phyloP scores from a whole-genome alignment of 2,888 invertebrate species.

The Ellobium chinense region DNA sequence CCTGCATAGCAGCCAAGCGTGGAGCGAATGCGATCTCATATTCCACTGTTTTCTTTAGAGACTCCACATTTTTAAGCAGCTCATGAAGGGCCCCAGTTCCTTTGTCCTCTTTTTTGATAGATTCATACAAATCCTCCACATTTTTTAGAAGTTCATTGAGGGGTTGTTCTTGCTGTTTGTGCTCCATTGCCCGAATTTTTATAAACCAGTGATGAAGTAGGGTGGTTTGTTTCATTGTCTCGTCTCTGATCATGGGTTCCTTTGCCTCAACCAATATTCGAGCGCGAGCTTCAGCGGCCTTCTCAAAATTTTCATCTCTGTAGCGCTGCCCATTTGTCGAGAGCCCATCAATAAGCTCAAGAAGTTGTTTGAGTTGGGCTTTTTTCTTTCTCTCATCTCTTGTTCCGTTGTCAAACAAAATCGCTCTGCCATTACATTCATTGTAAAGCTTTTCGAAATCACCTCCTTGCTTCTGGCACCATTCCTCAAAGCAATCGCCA shows the following conservation, averaged over 20 bases:
- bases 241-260: not conserved
- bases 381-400: not conserved
- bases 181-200: not conserved
- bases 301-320: not conserved
- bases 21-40: no score
- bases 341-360: not conserved
- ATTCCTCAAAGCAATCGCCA: not conserved
- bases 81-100: not conserved
- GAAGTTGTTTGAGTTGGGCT: not conserved
- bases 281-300: not conserved
- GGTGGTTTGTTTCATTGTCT: not conserved
- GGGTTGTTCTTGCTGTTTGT: not conserved
- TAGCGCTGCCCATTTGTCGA: not conserved
- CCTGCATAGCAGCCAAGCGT: no score
- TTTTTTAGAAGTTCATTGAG: not conserved
- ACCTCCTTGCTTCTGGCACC: not conserved
- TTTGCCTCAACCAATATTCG: not conserved
- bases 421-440: not conserved
- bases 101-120: not conserved
- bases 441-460: not conserved
- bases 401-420: not conserved
- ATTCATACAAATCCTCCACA: not conserved
- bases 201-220: not conserved
- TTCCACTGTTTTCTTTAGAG: not conserved
- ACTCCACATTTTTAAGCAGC: not conserved